Evolutionary conservation across 2,888 invertebrate genomes (phyloP).

Genomic region (Archips xylosteana): DNA sequence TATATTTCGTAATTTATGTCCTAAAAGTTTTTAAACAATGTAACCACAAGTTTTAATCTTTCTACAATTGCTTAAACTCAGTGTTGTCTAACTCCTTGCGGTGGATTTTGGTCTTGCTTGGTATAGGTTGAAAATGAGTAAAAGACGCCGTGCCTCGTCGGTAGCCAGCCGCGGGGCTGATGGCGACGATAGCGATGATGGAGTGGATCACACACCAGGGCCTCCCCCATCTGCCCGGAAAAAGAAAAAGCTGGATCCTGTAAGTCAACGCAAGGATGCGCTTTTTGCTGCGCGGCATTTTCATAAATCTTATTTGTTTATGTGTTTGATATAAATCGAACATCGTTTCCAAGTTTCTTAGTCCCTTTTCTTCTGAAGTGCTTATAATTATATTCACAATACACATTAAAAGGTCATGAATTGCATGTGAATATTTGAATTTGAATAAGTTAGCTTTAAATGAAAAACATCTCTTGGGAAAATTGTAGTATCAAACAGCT

Average conservation of each 20-base stretch:
- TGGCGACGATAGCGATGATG: conserved; percentile 90
- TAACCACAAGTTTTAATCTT: conserved; percentile 4
- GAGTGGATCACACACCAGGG: conserved; percentile 80
- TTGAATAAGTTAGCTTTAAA: too few relatives aligned
- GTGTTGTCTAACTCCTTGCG: conserved; percentile 8
- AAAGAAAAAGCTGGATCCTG: conserved; percentile 91
- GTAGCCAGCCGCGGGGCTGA: conserved; percentile 89
- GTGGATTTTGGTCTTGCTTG: conserved; percentile 39
- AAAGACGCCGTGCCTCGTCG: conserved; percentile 93
- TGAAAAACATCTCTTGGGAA: too few relatives aligned
- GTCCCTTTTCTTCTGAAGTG: too few relatives aligned
- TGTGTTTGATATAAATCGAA: background rate
- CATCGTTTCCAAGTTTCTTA: background rate
- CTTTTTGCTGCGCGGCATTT: conserved; percentile 21
- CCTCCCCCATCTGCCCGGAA: conserved; percentile 85
- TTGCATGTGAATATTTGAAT: background rate
- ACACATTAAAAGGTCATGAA: background rate
- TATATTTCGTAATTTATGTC: background rate
- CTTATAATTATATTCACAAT: too few relatives aligned
- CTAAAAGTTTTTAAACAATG: conserved; percentile 3
- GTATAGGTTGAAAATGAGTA: conserved; percentile 85
- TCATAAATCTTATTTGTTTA: background rate
- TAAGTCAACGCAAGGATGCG: conserved; percentile 67
- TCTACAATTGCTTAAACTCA: conserved; percentile 7
- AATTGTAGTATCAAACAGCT: too few relatives aligned